phyloP scores from a whole-genome alignment of 2,888 invertebrate genomes.

The Psylliodes chrysocephalus region DNA sequence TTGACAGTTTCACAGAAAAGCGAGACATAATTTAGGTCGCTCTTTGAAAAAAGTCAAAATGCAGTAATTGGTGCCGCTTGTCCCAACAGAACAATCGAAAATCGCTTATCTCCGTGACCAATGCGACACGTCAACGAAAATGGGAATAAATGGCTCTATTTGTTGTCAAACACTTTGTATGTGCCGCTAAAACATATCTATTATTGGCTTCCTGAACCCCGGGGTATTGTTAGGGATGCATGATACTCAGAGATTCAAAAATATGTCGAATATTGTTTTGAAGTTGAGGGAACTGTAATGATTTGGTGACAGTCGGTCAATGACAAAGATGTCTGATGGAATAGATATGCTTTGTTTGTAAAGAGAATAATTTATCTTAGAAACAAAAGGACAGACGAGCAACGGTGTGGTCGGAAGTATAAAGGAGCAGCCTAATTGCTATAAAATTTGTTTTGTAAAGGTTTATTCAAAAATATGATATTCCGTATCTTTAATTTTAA shows the following conservation, averaged over 20 bases:
- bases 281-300: not conserved
- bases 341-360: too few species aligned
- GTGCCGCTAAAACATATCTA: conserved; percentile 47
- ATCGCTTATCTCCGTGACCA: conserved; percentile 55
- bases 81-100: conserved; percentile 44
- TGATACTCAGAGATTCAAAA: conserved; percentile 11
- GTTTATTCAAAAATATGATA: too few species aligned
- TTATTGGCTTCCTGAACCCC: conserved; percentile 33
- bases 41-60: conserved; percentile 36
- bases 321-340: not conserved
- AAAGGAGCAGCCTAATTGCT: too few species aligned
- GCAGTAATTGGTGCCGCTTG: conserved; percentile 39
- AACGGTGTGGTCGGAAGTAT: too few species aligned
- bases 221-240: conserved; percentile 13
- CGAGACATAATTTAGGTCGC: conserved; percentile 40
- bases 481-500: too few species aligned
- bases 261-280: conserved; percentile 3
- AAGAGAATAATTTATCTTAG: too few species aligned
- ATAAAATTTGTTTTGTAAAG: too few species aligned
- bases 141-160: conserved; percentile 55
- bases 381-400: too few species aligned
- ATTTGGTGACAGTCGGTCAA: not conserved
- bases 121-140: conserved; percentile 55
- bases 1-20: conserved; percentile 34
- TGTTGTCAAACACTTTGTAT: conserved; percentile 55